These are phyloP conservation scores for Ursus arctos DNA, from an alignment of 2,113 vertebrate species.

Conservation along the genomic window DNA sequence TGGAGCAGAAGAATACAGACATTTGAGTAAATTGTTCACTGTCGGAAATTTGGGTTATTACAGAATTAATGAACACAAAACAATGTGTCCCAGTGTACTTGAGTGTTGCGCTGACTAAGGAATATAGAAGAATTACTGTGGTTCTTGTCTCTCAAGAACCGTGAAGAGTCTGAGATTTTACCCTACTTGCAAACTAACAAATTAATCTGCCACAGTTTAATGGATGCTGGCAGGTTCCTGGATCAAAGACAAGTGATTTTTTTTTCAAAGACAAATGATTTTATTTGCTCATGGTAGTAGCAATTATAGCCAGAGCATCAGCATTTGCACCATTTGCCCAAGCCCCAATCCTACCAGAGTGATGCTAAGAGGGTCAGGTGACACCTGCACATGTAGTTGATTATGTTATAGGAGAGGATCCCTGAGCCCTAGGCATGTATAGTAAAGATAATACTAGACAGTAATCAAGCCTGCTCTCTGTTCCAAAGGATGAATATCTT, in stretches of 20 bases:
- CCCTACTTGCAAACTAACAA: background rate
- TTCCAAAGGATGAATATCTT: background rate
- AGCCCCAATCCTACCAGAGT: background rate
- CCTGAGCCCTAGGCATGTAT: background rate
- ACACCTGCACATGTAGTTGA: background rate
- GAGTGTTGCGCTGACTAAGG: background rate
- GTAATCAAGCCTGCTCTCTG: background rate
- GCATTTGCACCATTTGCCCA: background rate
- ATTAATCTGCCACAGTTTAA: background rate
- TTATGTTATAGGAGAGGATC: background rate
- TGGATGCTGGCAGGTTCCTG: background rate
- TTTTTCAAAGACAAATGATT: background rate
- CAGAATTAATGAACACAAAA: background rate
- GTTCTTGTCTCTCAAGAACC: background rate
- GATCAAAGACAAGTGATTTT: background rate
- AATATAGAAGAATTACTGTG: background rate
- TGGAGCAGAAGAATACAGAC: background rate
- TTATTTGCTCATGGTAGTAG: background rate
- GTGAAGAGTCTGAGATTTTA: background rate
- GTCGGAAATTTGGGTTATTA: background rate
- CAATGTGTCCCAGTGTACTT: background rate
- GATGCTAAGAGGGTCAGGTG: background rate
- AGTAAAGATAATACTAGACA: background rate
- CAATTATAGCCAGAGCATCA: background rate
- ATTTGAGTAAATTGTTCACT: slow-evolving; percentile 3